Percentiles rank a stretch among this genome's conserved stretches.
Conservation (phyloP, 2,797 vertebrate genomes). For the Lagodon rhomboides region DNA sequence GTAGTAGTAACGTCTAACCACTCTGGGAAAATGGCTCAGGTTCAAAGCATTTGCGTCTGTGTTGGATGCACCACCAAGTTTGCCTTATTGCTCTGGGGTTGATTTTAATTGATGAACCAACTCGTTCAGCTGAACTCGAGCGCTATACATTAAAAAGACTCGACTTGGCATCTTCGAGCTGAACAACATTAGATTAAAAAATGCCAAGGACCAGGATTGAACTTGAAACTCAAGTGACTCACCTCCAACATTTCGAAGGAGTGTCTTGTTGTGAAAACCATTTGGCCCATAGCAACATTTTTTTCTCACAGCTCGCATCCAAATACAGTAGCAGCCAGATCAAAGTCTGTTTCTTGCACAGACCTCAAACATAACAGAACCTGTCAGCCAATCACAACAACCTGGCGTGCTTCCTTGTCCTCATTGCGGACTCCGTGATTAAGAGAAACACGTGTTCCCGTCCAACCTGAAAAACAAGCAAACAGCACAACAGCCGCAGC, state of each 20-base stretch:
- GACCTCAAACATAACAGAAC: conserved; percentile 30
- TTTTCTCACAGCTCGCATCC: conserved; percentile 18
- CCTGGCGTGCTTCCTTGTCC: conserved; percentile 10
- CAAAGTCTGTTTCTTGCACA: conserved; percentile 27
- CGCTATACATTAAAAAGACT: background rate
- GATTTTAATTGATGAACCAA: background rate
- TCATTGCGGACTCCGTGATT: conserved; percentile 11
- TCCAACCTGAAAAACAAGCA: conserved; percentile 63
- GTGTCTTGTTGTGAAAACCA: conserved; percentile 68
- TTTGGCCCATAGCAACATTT: conserved; percentile 70
- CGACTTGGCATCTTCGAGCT: background rate
- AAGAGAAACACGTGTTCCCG: conserved; percentile 44
- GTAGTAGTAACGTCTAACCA: background rate
- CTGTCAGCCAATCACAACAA: conserved; percentile 31
- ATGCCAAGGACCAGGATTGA: conserved; percentile 6
- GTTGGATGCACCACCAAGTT: background rate
- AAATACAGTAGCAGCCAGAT: conserved; percentile 49
- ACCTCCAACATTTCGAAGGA: conserved; percentile 34
- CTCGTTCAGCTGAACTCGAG: background rate
- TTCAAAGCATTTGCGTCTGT: background rate
- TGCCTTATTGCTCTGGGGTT: background rate
- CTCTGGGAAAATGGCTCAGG: background rate
- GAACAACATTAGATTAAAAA: background rate
- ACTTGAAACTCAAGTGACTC: conserved; percentile 41
- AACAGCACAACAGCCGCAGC: conserved; percentile 37